A percentile compares a stretch with the other conserved stretches of the same genome.
Evolutionary conservation across 2,888 invertebrate genomes (phyloP).

Genomic region (Lasioglossum zephyrum): DNA sequence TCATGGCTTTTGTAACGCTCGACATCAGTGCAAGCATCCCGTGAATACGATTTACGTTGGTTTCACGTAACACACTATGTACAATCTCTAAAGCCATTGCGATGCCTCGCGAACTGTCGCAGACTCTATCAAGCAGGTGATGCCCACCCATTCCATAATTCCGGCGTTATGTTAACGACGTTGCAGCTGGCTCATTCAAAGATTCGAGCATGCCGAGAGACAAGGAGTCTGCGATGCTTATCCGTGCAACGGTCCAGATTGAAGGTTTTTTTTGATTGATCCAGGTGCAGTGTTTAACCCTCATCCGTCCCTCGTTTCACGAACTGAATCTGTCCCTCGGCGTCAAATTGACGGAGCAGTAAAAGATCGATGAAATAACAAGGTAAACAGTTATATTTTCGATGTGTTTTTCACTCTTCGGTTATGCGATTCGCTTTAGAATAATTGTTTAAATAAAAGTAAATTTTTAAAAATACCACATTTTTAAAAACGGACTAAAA

Average conservation of each 20-base stretch:
- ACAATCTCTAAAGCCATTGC: neutral
- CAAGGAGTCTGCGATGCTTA: neutral
- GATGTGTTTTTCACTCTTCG: no score
- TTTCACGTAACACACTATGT: neutral
- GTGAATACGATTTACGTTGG: constrained; percentile 9
- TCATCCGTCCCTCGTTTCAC: no score
- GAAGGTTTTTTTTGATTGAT: neutral
- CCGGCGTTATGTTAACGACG: neutral
- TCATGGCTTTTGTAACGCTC: constrained; percentile 4
- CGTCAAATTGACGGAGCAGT: no score
- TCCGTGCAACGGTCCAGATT: neutral
- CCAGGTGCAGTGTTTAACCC: constrained; percentile 6
- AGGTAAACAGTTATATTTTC: no score
- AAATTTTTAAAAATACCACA: no score
- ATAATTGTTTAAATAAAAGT: no score
- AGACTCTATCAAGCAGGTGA: neutral
- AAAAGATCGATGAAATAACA: no score
- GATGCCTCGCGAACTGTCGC: neutral
- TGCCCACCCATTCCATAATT: neutral
- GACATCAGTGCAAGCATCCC: neutral
- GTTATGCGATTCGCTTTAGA: no score
- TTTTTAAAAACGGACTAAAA: no score
- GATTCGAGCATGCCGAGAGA: neutral
- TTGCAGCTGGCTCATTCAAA: neutral
- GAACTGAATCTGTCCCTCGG: no score